Conservation (phyloP, 2,797 vertebrate genomes). For the Ctenochaetus hawaiiensis region DNA sequence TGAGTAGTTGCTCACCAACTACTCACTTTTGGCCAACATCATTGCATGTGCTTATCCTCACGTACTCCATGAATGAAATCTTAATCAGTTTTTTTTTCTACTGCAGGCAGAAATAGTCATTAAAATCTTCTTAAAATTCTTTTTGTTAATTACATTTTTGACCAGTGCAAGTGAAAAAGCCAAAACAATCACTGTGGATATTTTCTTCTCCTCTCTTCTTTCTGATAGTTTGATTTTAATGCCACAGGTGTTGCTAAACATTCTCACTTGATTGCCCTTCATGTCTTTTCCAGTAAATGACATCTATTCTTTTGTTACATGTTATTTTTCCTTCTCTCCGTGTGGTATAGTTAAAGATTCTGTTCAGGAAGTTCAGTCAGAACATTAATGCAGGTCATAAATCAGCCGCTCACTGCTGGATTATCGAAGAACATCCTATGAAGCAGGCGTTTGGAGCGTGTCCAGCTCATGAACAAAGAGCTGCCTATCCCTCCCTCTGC, state of each 20-base stretch:
- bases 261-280: too few relatives aligned
- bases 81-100: slow-evolving; percentile 31
- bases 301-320: slow-evolving; percentile 21
- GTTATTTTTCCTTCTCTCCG: slow-evolving; percentile 34
- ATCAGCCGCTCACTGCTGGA: slow-evolving; percentile 80
- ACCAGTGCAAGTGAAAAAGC: neutral
- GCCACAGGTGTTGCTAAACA: slow-evolving; percentile 29
- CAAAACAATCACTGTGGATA: neutral
- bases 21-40: slow-evolving; percentile 39
- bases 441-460: slow-evolving; percentile 71
- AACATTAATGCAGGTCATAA: slow-evolving; percentile 80
- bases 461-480: slow-evolving; percentile 79
- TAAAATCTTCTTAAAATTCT: neutral
- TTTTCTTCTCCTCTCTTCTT: neutral
- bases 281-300: neutral
- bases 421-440: slow-evolving; percentile 78
- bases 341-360: slow-evolving; percentile 59
- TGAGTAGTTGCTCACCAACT: slow-evolving; percentile 59
- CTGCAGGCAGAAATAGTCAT: slow-evolving; percentile 24
- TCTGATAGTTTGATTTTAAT: neutral
- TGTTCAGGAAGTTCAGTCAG: slow-evolving; percentile 77
- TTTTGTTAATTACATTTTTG: neutral
- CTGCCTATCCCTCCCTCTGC: slow-evolving; percentile 61
- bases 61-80: slow-evolving; percentile 42
- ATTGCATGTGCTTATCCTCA: slow-evolving; percentile 49